Conservation (phyloP, 1,140 invertebrate species). For the Sipha flava region DNA sequence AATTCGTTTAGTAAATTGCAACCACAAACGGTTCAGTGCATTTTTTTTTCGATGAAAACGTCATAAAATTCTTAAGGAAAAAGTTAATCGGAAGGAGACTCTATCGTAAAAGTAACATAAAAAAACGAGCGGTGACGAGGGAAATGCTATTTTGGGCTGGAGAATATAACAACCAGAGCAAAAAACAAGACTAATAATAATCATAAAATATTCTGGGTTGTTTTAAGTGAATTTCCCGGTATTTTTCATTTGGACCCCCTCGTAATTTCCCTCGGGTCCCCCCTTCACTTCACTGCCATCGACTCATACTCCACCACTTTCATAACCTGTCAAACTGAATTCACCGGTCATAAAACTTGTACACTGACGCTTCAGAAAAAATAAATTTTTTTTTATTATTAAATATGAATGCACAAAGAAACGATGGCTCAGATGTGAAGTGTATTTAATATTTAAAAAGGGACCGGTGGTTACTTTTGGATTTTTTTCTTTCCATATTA, state of each 20-base stretch:
- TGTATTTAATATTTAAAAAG: slow-evolving; percentile 23
- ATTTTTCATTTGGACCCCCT: slow-evolving; percentile 29
- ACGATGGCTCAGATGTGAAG: not conserved
- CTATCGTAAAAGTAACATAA: not conserved
- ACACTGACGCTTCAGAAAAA: not conserved
- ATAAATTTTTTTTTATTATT: slow-evolving; percentile 3
- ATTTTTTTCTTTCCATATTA: not conserved
- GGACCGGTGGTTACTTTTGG: not conserved
- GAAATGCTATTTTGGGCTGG: not conserved
- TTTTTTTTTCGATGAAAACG: not conserved
- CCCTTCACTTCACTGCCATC: not conserved
- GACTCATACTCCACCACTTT: not conserved
- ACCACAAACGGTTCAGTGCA: not conserved
- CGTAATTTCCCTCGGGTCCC: slow-evolving; percentile 28
- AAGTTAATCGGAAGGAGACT: not conserved
- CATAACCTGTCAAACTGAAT: slow-evolving; percentile 28
- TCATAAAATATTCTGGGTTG: slow-evolving; percentile 22
- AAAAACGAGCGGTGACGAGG: not conserved
- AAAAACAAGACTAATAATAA: slow-evolving; percentile 20
- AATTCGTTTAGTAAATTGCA: not conserved
- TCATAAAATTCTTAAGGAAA: not conserved
- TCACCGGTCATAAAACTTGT: slow-evolving; percentile 12
- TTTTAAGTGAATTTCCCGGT: slow-evolving; percentile 29
- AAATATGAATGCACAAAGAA: slow-evolving; percentile 17
- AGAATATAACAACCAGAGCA: not conserved